Evolutionary conservation across 1,140 invertebrate species (phyloP), one percentile per base, ranked within the genome.

Genomic region (Ericerus pela): DNA sequence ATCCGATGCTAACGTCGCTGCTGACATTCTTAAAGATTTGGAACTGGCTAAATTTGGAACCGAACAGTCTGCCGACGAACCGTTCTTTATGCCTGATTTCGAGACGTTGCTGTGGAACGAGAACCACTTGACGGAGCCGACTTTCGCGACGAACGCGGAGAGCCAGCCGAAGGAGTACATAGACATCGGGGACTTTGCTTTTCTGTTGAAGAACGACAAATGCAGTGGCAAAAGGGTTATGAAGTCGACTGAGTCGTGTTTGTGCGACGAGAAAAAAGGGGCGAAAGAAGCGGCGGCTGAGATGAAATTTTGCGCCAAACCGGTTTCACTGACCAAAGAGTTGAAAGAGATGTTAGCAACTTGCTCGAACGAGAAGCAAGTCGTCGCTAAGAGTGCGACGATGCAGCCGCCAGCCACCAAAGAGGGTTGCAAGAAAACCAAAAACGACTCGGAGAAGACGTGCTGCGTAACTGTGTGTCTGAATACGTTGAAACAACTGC

Each of bases 401-500:
- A n/a, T n/a, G n/a, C n/a, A n/a, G n/a, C n/a, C n/a, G n/a, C n/a
- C n/a, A n/a, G n/a, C n/a, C n/a, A n/a, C 22, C 2, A 47, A 16
- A 24, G 14, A 20, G 8, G 3, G 6, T 8, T 47, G 41, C 20
- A 41, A 41, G 6, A 47, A 47, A 24, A 47, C 41, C 18, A 47
- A 47, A 47, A 47, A 47, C 14, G 36, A 38, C 5, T 18, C 3
- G 41, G 26, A 10, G 26, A 47, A 47, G n/a, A 6, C 37, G 41
- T 47, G 41, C 26, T 47, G 41, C 14, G 41, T 47, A 24, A 63
- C 64, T 16, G 64, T 67, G 16, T 66, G 65, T 38, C 54, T 65
- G 12, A 66, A 66, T 57, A 65, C 60, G 1, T 53, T 66, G 28
- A 58, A 63, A 26, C 62, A 65, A 37, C 43, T 65, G 8, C 60